Base-by-base conservation (phyloP, 2,113 vertebrate species). In the Psilopsiagon aymara region DNA sequence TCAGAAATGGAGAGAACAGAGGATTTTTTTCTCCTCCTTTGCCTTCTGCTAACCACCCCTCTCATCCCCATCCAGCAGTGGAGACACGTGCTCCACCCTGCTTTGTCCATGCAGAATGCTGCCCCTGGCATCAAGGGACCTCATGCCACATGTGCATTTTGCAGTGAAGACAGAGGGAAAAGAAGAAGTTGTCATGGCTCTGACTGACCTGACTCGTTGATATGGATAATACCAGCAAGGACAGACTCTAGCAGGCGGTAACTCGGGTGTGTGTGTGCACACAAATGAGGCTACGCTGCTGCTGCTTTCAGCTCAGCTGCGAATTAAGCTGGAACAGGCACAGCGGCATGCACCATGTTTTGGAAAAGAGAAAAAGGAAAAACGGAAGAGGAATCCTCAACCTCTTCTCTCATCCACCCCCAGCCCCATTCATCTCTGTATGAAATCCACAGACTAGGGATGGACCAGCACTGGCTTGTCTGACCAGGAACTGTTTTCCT, bases 401-500 rank as follows among this genome's bases (percentile, higher is more conserved):
- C 3, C 20, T 67, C 7, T 9, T 63, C 13, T 76, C 24, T 90
- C 0, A 0, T 10, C 62, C 37, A 47, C 28, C 28, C 27, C 25
- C 35, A 47, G 0, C 7, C 6, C 8, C 12, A 5, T 78, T 62
- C 6, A 7, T 24, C n/a, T 82, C 25, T 86, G 25, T 51, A 39
- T 10, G 17, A 89, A 75, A 67, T 12, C 13, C 51, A 71, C 11
- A 59, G 46, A 64, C 10, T 6, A 53, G 7, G 21, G 49, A 52
- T 31, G 17, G 35, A 41, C 19, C 11, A 49, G 13, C 1, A 2
- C 18, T 28, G 41, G 10, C 1, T 1, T 0, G 0, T 57, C 49
- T 52, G 35, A 39, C 7, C 35, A 69, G 43, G 37, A 69, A 16
- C 39, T 60, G 11, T 27, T 57, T n/a, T 74, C 7, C 23, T 49